A percentile compares a stretch with the other conserved stretches of the same genome.
Conservation (phyloP, 1,140 invertebrate species). For the Drosophila lini region DNA sequence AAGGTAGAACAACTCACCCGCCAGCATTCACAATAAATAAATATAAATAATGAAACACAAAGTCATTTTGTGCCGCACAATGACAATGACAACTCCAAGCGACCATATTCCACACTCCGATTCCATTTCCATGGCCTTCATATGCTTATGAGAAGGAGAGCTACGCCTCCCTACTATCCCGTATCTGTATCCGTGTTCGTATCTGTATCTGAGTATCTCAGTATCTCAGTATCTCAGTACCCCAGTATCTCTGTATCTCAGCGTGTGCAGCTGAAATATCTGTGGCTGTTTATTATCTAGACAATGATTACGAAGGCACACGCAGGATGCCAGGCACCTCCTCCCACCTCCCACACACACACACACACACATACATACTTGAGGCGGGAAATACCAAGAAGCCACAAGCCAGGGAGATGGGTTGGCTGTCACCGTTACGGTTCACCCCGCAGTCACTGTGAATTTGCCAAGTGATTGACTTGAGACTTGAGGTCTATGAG, state of each 20-base stretch:
- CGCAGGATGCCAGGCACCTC: slow-evolving; percentile 1
- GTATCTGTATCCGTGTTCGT: neutral
- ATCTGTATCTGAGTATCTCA: slow-evolving; percentile 17
- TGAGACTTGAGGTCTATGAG: neutral
- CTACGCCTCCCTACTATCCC: neutral
- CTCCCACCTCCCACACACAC: no score
- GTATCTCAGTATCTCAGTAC: slow-evolving; percentile 13
- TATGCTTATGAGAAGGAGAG: slow-evolving; percentile 22
- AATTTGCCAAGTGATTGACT: slow-evolving; percentile 19
- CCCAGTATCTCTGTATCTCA: slow-evolving; percentile 4
- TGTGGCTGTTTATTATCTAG: slow-evolving; percentile 58
- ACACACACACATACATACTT: neutral
- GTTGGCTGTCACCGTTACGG: neutral
- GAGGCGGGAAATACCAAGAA: neutral
- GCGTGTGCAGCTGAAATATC: slow-evolving; percentile 41
- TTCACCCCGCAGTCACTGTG: slow-evolving; percentile 6
- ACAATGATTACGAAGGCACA: slow-evolving; percentile 42
- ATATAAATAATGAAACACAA: slow-evolving; percentile 80
- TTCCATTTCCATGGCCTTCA: slow-evolving; percentile 17
- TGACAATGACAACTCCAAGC: slow-evolving; percentile 59
- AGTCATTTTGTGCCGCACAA: slow-evolving; percentile 58
- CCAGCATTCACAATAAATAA: slow-evolving; percentile 60
- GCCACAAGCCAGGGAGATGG: slow-evolving; percentile 7
- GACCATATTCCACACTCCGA: slow-evolving; percentile 11
- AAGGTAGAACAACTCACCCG: neutral